A percentile compares a stretch with the other conserved stretches of the same genome.
These are phyloP conservation scores for Erebia epiphron DNA, from an alignment of 2,888 invertebrate genomes.

Conservation along the genomic window DNA sequence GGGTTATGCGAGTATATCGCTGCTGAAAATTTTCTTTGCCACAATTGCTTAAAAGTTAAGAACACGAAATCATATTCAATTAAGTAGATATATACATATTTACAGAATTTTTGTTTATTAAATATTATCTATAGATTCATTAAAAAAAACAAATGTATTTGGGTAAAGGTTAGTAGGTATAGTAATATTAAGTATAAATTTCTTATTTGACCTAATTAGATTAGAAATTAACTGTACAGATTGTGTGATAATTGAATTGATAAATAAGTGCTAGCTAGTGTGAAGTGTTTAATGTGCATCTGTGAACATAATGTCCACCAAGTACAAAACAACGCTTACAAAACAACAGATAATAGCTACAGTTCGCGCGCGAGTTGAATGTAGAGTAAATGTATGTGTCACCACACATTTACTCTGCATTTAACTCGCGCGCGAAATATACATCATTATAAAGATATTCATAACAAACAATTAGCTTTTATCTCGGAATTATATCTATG, in stretches of 20 bases:
- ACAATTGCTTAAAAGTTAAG: too few species aligned
- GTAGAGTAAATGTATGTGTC: too few species aligned
- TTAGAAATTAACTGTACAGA: slow-evolving; percentile 3
- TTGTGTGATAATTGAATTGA: not conserved
- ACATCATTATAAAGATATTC: not conserved
- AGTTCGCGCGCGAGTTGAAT: too few species aligned
- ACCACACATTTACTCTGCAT: too few species aligned
- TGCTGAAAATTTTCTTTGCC: too few species aligned
- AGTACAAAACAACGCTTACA: too few species aligned
- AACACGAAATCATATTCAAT: too few species aligned
- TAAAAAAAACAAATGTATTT: not conserved
- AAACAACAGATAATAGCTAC: too few species aligned
- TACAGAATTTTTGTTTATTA: too few species aligned
- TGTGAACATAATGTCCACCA: not conserved
- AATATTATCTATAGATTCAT: not conserved
- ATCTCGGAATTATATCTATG: slow-evolving; percentile 14
- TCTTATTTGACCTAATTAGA: slow-evolving; percentile 7
- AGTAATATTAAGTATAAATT: not conserved
- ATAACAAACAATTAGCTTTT: slow-evolving; percentile 1
- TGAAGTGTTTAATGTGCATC: slow-evolving; percentile 1
- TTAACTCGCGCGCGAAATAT: too few species aligned
- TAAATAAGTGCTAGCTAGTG: not conserved
- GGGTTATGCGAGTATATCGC: too few species aligned
- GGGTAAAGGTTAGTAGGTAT: slow-evolving; percentile 2
- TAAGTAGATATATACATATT: not conserved